These are phyloP conservation scores for Leptopterna dolabrata DNA, from an alignment of 2,888 invertebrate genomes.

Conservation along the genomic window DNA sequence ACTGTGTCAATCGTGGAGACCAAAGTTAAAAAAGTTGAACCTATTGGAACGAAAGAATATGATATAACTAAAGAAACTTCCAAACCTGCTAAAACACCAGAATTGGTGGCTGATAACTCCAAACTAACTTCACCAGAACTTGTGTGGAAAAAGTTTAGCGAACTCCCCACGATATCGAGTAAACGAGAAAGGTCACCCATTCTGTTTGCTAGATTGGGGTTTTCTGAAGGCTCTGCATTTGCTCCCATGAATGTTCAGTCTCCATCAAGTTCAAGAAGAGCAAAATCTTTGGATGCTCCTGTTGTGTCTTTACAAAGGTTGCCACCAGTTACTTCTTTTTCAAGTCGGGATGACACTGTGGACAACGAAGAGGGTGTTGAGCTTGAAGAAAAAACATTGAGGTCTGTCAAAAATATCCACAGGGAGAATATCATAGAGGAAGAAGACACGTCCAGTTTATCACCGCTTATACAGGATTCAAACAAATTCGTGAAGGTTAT, in stretches of 20 bases:
- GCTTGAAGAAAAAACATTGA: constrained; percentile 63
- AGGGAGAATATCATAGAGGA: constrained; percentile 58
- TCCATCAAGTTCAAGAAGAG: constrained; percentile 79
- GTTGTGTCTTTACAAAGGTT: constrained; percentile 83
- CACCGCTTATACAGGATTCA: constrained; percentile 53
- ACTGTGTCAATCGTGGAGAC: neutral
- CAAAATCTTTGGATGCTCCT: constrained; percentile 87
- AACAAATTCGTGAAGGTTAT: constrained; percentile 39
- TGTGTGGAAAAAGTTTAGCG: constrained; percentile 64
- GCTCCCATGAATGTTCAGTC: constrained; percentile 79
- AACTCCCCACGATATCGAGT: constrained; percentile 73
- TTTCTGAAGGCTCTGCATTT: constrained; percentile 86
- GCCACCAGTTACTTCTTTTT: constrained; percentile 86
- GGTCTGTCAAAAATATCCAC: constrained; percentile 50
- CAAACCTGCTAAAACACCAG: neutral
- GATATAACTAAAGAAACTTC: neutral
- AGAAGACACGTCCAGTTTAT: constrained; percentile 57
- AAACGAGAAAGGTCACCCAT: constrained; percentile 82
- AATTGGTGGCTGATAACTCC: neutral
- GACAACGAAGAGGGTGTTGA: constrained; percentile 74
- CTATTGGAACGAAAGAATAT: neutral
- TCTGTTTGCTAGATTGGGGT: constrained; percentile 81
- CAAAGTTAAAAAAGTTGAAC: neutral
- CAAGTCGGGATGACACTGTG: constrained; percentile 89
- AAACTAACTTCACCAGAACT: constrained; percentile 68